Conservation (phyloP, 2,113 vertebrate genomes). For the Melanostigma gelatinosum region DNA sequence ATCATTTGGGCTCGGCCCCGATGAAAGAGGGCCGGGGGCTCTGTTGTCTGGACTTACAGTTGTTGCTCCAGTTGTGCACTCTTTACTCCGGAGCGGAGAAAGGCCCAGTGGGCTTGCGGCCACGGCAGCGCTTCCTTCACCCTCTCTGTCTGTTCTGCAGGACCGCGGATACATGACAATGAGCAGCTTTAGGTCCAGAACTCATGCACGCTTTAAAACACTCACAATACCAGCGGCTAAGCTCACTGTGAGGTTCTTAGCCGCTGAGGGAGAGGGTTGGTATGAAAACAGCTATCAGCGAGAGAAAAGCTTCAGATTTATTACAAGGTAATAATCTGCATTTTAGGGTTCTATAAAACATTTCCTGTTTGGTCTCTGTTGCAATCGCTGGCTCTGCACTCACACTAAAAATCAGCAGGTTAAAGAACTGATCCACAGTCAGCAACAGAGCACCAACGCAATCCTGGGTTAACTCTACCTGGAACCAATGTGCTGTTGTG, state of each 20-base stretch:
- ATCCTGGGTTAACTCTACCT: neutral
- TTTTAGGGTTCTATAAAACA: slow-evolving; percentile 1
- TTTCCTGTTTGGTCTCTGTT: neutral
- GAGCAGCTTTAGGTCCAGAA: slow-evolving; percentile 65
- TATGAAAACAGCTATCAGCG: neutral
- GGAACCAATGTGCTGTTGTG: neutral
- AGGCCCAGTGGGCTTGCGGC: slow-evolving; percentile 37
- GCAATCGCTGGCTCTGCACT: neutral
- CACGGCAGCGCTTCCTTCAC: slow-evolving; percentile 10
- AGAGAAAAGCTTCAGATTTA: slow-evolving; percentile 10
- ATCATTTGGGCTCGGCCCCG: slow-evolving; percentile 52
- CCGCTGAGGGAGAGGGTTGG: slow-evolving; percentile 1
- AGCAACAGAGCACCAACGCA: neutral
- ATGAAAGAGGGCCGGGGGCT: slow-evolving; percentile 37
- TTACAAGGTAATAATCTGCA: slow-evolving; percentile 25
- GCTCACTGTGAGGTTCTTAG: slow-evolving; percentile 34
- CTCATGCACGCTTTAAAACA: slow-evolving; percentile 52
- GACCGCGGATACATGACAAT: slow-evolving; percentile 68
- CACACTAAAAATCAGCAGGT: neutral
- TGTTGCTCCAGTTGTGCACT: slow-evolving; percentile 41
- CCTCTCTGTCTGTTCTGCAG: slow-evolving; percentile 38
- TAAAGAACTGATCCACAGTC: neutral
- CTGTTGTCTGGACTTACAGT: slow-evolving; percentile 61
- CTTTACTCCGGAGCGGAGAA: slow-evolving; percentile 45
- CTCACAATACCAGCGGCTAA: slow-evolving; percentile 49